Evolutionary conservation across 2,113 vertebrate genomes (phyloP).

Genomic region (Centropristis striata): DNA sequence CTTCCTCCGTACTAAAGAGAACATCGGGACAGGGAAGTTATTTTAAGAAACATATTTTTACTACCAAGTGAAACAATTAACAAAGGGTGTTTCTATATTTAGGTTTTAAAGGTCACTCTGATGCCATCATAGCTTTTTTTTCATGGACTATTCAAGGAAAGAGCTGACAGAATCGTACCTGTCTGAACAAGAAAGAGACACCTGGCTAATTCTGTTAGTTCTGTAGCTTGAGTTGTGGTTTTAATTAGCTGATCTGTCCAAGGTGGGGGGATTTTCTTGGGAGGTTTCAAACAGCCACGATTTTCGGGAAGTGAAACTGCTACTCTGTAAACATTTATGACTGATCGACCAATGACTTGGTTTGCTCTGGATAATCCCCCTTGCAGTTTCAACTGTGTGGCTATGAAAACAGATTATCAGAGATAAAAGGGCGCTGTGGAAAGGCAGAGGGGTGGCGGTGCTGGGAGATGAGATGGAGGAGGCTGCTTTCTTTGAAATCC

Average conservation of each 20-base stretch:
- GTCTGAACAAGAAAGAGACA: constrained; percentile 12
- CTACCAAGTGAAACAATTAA: constrained; percentile 67
- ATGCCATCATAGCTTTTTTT: constrained; percentile 23
- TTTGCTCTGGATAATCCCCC: constrained; percentile 60
- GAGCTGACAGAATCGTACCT: neutral
- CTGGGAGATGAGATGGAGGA: constrained; percentile 71
- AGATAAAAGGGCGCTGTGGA: constrained; percentile 72
- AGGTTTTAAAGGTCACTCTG: constrained; percentile 60
- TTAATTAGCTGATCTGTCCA: constrained; percentile 34
- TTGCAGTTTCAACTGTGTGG: constrained; percentile 56
- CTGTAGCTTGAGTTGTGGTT: constrained; percentile 5
- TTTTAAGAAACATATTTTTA: constrained; percentile 70
- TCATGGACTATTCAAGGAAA: neutral
- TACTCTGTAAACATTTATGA: constrained; percentile 48
- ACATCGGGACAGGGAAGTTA: constrained; percentile 44
- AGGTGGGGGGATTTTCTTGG: constrained; percentile 6
- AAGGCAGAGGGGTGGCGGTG: constrained; percentile 56
- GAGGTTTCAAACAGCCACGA: constrained; percentile 5
- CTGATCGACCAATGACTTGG: constrained; percentile 47
- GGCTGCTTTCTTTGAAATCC: constrained; percentile 84
- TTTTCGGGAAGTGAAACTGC: constrained; percentile 60
- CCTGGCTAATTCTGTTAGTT: constrained; percentile 38
- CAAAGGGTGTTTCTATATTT: constrained; percentile 73
- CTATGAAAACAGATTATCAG: constrained; percentile 77
- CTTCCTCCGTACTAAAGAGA: constrained; percentile 57